Evolutionary conservation across 2,888 invertebrate genomes (phyloP).

Genomic region (Antheraea yamamai): DNA sequence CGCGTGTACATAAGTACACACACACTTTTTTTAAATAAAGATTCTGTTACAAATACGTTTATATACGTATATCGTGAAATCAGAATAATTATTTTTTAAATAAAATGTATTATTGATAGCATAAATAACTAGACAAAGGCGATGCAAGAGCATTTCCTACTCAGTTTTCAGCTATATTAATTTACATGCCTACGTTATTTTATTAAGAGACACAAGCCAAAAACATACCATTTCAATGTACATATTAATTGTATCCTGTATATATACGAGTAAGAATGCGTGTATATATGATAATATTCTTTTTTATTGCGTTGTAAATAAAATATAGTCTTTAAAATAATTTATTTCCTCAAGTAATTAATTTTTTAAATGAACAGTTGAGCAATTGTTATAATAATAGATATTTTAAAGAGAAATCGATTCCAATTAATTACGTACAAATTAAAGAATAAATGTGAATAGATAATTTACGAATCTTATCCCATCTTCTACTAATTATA

Average conservation of each 20-base stretch:
- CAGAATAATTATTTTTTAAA: too few species aligned
- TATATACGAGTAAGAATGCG: not conserved
- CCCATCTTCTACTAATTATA: not conserved
- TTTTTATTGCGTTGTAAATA: not conserved
- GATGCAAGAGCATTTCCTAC: too few species aligned
- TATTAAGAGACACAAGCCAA: not conserved
- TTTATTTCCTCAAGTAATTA: not conserved
- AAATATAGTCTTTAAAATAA: not conserved
- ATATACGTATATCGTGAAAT: too few species aligned
- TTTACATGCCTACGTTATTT: not conserved
- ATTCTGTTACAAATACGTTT: too few species aligned
- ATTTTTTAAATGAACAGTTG: not conserved
- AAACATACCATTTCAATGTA: not conserved
- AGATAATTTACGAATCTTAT: not conserved
- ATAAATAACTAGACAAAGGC: too few species aligned
- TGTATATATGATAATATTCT: not conserved
- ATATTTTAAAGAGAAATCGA: not conserved
- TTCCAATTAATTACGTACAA: conserved; percentile 5
- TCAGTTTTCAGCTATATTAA: not conserved
- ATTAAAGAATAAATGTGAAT: not conserved
- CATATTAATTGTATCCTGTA: not conserved
- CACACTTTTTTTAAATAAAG: too few species aligned
- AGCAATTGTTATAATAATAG: not conserved
- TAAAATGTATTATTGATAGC: too few species aligned
- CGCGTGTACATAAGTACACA: too few species aligned